Evolutionary conservation across 2,797 vertebrate species (phyloP).

Genomic region (Pangasius larnaudii): DNA sequence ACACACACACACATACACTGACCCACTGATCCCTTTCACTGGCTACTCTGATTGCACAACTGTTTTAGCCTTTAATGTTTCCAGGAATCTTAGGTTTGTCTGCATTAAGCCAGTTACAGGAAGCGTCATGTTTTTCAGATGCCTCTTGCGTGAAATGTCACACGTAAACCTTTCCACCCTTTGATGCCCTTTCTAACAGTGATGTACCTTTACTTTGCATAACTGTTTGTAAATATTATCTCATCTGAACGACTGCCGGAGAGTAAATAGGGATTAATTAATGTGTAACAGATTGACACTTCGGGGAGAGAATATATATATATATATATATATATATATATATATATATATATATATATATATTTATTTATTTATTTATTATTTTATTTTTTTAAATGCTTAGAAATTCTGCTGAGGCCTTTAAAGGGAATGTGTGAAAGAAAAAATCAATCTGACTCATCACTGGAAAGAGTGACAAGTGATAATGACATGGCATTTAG

Average conservation of each 20-base stretch:
- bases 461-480: slow-evolving; percentile 19
- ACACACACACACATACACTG: slow-evolving; percentile 43
- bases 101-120: slow-evolving; percentile 22
- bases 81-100: slow-evolving; percentile 26
- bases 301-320: slow-evolving; percentile 29
- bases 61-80: slow-evolving; percentile 45
- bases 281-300: slow-evolving; percentile 41
- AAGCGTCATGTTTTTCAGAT: background rate
- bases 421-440: slow-evolving; percentile 11
- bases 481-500: slow-evolving; percentile 46
- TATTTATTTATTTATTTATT: too few relatives aligned
- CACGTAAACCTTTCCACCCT: background rate
- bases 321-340: too few relatives aligned
- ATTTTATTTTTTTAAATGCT: background rate
- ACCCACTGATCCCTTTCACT: slow-evolving; percentile 49
- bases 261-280: slow-evolving; percentile 41
- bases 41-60: slow-evolving; percentile 42
- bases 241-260: slow-evolving; percentile 18
- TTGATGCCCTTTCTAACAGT: background rate
- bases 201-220: background rate
- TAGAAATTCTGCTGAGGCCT: slow-evolving; percentile 26
- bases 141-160: background rate
- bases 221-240: slow-evolving; percentile 42
- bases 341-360: too few relatives aligned
- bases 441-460: background rate